Evolutionary conservation across 23 tunicate genomes (phyloP), one percentile per base, ranked within the genome.

Genomic region (Oikopleura dioica): DNA sequence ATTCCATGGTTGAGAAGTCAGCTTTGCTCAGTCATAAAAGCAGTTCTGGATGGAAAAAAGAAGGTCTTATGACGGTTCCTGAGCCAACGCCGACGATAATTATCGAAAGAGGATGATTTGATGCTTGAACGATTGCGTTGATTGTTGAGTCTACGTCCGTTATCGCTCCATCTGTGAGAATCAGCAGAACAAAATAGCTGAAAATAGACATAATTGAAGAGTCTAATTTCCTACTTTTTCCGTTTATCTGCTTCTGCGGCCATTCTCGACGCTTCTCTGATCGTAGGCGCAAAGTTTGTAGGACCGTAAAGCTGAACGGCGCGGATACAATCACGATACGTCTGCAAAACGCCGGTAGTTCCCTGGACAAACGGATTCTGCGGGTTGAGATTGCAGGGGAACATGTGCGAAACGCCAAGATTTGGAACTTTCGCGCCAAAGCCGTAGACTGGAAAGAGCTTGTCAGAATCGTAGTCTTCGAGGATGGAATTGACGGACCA

Each of bases 1-100:
- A 23, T 24, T 63, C 72, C 72, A 63, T 63, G 29, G 72, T 31
- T 24, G 33, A 12, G 26, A 63, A 63, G 33, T 63, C 72, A 2
- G 72, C 72, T 12, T 63, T 63, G 2, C n/a, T n/a, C n/a, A n/a
- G n/a, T n/a, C n/a, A n/a, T n/a, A n/a, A n/a, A n/a, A n/a, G n/a
- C n/a, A n/a, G n/a, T n/a, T n/a, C n/a, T n/a, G n/a, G n/a, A n/a
- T n/a, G n/a, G n/a, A n/a, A n/a, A n/a, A n/a, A n/a, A n/a, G n/a
- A n/a, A n/a, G n/a, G n/a, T n/a, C n/a, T n/a, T n/a, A n/a, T n/a
- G n/a, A n/a, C n/a, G n/a, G n/a, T n/a, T n/a, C n/a, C n/a, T n/a
- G n/a, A n/a, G n/a, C 72, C 72, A 28, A 63, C 72, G 33, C 72
- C 72, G 2, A 63, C 72, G 72, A 63, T 63, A 16, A 63, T 63